Evolutionary conservation across 2,888 invertebrate species (phyloP), one percentile per base, ranked within the genome.

Genomic region (Pemphredon lugubris): DNA sequence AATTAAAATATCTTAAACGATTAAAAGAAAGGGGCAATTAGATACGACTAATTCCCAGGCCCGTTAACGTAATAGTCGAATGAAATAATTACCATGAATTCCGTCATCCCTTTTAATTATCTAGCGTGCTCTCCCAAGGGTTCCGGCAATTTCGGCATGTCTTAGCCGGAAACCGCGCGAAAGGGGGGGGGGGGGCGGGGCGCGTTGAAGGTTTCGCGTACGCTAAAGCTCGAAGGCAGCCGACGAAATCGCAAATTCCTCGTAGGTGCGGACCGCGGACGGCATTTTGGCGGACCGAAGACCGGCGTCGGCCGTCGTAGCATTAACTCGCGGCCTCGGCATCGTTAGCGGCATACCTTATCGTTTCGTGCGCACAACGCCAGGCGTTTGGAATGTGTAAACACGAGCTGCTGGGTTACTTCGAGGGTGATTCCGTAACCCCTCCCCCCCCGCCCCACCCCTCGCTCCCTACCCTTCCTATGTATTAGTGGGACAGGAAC

Each of bases 331-430:
- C 75, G 72, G 73, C 73, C 75, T 71, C 74, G 74, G 83, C 83
- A 83, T 88, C 87, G 88, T 87, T 86, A 88, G 87, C 82, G 83
- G 83, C 86, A 87, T 86, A 87, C 87, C 86, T 87, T 85, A 87
- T 86, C 85, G 85, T 86, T 85, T 81, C 79, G 77, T 77, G 81
- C 74, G 69, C 79, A 45, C 53, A 54, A n/a, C n/a, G 54, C 37
- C 45, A 42, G 77, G 75, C 76, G 80, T 83, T 78, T 68, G 83
- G 87, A 83, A 86, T 86, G 85, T 83, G 83, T 83, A 82, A 77
- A 82, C 77, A 81, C 81, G 75, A 73, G 75, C 63, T 54, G 13
- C 39, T 21, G 61, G 54, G 66, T 70, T 69, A 64, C 77, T 76
- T 68, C 58, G 63, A 68, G 65, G 60, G 55, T 64, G 48, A 40